Evolutionary conservation across 2,888 invertebrate species (phyloP).

Genomic region (Cheilosia grossa): DNA sequence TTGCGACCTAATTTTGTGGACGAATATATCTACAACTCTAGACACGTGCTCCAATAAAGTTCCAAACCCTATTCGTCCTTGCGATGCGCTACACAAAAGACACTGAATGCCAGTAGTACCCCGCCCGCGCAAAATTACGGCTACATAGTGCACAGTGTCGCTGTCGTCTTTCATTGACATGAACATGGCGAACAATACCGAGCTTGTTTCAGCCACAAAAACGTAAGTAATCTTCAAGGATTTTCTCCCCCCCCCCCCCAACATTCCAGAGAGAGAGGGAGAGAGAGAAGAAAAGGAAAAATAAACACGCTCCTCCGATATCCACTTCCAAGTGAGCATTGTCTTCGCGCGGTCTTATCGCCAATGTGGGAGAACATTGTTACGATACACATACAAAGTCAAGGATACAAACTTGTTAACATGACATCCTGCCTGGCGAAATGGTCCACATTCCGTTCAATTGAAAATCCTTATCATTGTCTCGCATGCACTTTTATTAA

Average conservation of each 20-base stretch:
- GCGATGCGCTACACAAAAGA: constrained; percentile 17
- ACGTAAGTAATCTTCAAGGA: constrained; percentile 56
- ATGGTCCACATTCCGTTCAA: constrained; percentile 71
- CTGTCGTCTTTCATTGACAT: constrained; percentile 48
- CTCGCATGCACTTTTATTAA: constrained; percentile 70
- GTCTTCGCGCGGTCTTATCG: constrained; percentile 44
- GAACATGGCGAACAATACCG: constrained; percentile 39
- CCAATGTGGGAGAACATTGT: constrained; percentile 22
- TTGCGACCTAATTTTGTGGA: constrained; percentile 36
- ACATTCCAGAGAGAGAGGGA: constrained; percentile 28
- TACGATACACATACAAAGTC: constrained; percentile 42
- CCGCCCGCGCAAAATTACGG: constrained; percentile 6
- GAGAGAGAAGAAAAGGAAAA: not conserved
- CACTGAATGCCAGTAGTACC: not conserved
- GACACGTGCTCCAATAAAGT: constrained; percentile 57
- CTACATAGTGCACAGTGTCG: constrained; percentile 24
- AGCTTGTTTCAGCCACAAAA: constrained; percentile 36
- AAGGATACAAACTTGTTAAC: constrained; percentile 72
- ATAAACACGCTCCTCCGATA: constrained; percentile 42
- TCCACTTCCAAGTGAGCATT: constrained; percentile 43
- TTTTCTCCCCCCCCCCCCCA: constrained; percentile 25
- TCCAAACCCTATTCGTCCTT: constrained; percentile 19
- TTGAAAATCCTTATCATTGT: constrained; percentile 72
- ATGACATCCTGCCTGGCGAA: constrained; percentile 59
- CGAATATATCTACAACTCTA: constrained; percentile 35